Evolutionary conservation across 2,797 vertebrate species (phyloP).

Genomic region (Eutrigla gurnardus): DNA sequence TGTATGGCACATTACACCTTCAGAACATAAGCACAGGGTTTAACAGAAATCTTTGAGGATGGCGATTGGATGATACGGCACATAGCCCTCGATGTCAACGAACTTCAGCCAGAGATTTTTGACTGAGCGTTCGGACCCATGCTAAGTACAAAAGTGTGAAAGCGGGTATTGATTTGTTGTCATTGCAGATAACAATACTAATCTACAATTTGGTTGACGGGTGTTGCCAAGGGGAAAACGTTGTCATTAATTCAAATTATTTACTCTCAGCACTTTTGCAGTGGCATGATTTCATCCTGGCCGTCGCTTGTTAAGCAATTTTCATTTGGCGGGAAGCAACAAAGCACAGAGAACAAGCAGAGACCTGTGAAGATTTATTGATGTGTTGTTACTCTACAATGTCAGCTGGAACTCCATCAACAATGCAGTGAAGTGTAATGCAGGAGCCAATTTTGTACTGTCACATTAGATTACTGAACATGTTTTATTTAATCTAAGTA

Average conservation of each 20-base stretch:
- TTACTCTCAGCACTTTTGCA: conserved; percentile 46
- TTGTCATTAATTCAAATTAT: conserved; percentile 18
- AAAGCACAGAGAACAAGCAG: conserved; percentile 56
- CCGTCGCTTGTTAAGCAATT: conserved; percentile 15
- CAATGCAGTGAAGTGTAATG: conserved; percentile 42
- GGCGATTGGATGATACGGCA: conserved; percentile 17
- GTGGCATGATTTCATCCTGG: conserved; percentile 33
- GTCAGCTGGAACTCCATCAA: conserved; percentile 42
- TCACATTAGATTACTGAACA: conserved; percentile 22
- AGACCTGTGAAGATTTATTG: conserved; percentile 40
- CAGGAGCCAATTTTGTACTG: conserved; percentile 31
- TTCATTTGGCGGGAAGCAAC: conserved; percentile 28
- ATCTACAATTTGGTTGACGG: conserved; percentile 18
- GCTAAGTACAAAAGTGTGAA: conserved; percentile 23
- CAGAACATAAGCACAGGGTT: conserved; percentile 57
- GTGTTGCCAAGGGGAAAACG: conserved; percentile 2
- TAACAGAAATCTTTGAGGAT: conserved; percentile 26
- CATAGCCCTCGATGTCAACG: conserved; percentile 43
- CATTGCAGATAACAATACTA: conserved; percentile 30
- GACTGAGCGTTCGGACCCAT: conserved; percentile 18
- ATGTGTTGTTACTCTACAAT: conserved; percentile 32
- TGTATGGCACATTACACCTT: conserved; percentile 57
- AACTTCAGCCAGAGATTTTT: conserved; percentile 24
- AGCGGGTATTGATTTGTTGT: conserved; percentile 28
- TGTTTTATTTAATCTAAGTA: conserved; percentile 22